A percentile compares a stretch with the other conserved stretches of the same genome.
These are phyloP conservation scores for Deroplatys truncata DNA, from an alignment of 2,888 invertebrate species.

Conservation along the genomic window DNA sequence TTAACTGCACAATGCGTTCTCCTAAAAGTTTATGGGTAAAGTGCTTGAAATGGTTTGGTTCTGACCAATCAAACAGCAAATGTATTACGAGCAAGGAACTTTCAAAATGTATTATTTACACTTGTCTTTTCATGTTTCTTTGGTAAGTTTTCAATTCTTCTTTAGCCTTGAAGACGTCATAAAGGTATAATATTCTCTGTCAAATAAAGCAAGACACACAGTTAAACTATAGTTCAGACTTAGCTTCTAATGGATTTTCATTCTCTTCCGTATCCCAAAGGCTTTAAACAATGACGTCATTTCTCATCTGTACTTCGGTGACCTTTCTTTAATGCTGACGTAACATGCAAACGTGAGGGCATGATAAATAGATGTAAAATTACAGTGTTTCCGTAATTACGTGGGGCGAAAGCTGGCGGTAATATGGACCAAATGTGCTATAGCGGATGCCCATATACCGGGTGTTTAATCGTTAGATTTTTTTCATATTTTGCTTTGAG, in stretches of 20 bases:
- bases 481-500: too few relatives aligned
- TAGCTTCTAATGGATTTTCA: background rate
- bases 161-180: too few relatives aligned
- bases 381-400: background rate
- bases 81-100: too few relatives aligned
- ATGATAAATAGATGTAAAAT: background rate
- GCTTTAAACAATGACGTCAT: background rate
- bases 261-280: background rate
- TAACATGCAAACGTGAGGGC: background rate
- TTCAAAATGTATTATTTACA: too few relatives aligned
- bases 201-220: background rate
- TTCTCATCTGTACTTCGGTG: background rate
- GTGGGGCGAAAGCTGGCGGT: background rate
- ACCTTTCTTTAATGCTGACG: background rate
- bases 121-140: too few relatives aligned
- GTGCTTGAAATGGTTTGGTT: too few relatives aligned
- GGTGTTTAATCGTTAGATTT: too few relatives aligned
- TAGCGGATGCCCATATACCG: background rate
- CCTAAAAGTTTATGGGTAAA: too few relatives aligned
- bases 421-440: background rate
- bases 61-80: too few relatives aligned
- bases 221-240: background rate
- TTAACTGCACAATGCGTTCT: too few relatives aligned
- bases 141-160: too few relatives aligned
- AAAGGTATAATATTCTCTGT: too few relatives aligned